Conservation (phyloP, 2,797 vertebrate genomes). For the Taeniopygia guttata region DNA sequence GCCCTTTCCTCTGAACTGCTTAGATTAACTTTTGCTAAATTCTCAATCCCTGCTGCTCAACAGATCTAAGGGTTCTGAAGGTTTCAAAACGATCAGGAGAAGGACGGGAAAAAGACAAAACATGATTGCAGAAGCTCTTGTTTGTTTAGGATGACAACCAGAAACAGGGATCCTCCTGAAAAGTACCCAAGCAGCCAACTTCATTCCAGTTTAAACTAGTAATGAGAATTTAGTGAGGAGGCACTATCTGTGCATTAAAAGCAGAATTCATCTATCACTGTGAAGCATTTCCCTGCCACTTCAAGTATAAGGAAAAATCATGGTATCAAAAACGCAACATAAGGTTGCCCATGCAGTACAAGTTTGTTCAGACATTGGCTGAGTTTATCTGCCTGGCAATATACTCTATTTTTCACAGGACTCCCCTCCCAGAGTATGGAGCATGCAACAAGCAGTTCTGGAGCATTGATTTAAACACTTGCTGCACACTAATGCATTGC, state of each 20-base stretch:
- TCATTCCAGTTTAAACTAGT: not conserved
- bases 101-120: not conserved
- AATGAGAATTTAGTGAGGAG: not conserved
- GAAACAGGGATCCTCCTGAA: not conserved
- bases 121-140: rapidly evolving
- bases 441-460: not conserved
- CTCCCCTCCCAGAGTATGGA: not conserved
- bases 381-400: not conserved
- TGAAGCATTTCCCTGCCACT: not conserved
- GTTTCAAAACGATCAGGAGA: not conserved
- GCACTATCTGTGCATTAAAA: not conserved
- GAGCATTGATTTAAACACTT: not conserved
- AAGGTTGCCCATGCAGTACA: not conserved
- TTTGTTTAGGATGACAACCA: not conserved
- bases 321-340: not conserved
- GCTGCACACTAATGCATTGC: not conserved
- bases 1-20: not conserved
- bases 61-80: not conserved
- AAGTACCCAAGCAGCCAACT: not conserved
- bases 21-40: not conserved
- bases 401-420: not conserved
- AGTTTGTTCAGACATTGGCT: not conserved
- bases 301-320: not conserved
- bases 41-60: not conserved
- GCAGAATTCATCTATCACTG: not conserved